Conservation (phyloP, 2,113 vertebrate genomes). For the Gavia stellata region DNA sequence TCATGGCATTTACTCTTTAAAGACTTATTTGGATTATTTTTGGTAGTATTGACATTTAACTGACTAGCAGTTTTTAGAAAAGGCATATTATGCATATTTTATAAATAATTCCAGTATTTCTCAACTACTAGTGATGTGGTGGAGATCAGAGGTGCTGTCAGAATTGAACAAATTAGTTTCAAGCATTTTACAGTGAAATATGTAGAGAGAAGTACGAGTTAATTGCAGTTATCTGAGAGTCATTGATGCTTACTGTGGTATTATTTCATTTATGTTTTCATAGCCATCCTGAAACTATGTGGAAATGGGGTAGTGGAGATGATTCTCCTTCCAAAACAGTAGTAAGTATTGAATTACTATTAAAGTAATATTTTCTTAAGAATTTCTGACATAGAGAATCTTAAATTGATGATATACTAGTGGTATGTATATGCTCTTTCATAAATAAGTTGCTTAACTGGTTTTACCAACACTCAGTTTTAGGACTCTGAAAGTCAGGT, state of each 20-base stretch:
- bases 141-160: neutral
- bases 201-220: neutral
- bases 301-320: constrained; percentile 81
- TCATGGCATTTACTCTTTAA: neutral
- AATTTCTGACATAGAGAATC: neutral
- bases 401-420: neutral
- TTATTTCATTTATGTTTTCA: neutral
- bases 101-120: neutral
- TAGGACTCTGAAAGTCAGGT: neutral
- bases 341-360: constrained; percentile 69
- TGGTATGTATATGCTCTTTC: neutral
- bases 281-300: constrained; percentile 71
- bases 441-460: neutral
- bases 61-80: neutral
- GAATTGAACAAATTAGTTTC: neutral
- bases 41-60: neutral
- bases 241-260: neutral
- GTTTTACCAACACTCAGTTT: neutral
- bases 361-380: neutral
- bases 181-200: neutral
- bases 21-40: neutral
- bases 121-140: neutral
- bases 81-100: neutral
- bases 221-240: neutral
- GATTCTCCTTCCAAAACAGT: constrained; percentile 69